phyloP scores from a whole-genome alignment of 1,140 invertebrate species.

The Atta colombica region DNA sequence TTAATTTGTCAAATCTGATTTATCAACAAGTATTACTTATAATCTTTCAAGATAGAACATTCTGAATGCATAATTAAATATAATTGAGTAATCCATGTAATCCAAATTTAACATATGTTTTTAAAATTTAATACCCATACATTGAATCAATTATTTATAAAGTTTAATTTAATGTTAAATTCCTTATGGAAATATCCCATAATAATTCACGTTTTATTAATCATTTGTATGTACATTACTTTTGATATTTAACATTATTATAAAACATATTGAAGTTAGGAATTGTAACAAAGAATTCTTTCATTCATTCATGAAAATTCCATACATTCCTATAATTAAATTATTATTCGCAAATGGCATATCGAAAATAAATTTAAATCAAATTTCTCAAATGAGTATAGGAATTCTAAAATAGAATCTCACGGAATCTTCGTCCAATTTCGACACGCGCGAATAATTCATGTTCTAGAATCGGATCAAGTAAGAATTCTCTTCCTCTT shows the following conservation, averaged over 20 bases:
- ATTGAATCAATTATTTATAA: constrained; percentile 1
- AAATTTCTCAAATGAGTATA: background rate
- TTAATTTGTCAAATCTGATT: background rate
- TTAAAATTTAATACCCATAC: background rate
- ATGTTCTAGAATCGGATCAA: constrained; percentile 15
- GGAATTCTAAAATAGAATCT: background rate
- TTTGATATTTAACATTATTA: background rate
- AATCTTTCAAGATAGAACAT: constrained; percentile 1
- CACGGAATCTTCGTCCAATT: background rate
- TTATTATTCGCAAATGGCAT: constrained; percentile 12
- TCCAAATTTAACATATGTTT: too few species aligned
- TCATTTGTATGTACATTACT: background rate
- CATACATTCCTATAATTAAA: background rate
- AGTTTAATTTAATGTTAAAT: constrained; percentile 40
- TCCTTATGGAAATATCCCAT: constrained; percentile 7
- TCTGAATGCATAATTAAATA: background rate
- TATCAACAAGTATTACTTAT: background rate
- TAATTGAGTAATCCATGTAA: background rate
- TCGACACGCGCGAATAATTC: constrained; percentile 30
- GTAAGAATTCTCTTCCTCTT: constrained; percentile 24
- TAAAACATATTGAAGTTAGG: constrained; percentile 11
- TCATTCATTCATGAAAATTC: background rate
- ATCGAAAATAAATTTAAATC: background rate
- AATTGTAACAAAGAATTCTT: background rate
- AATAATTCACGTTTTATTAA: constrained; percentile 21